Base-by-base conservation (phyloP, 1,140 invertebrate species). In the Diplogasteroides magnus region DNA sequence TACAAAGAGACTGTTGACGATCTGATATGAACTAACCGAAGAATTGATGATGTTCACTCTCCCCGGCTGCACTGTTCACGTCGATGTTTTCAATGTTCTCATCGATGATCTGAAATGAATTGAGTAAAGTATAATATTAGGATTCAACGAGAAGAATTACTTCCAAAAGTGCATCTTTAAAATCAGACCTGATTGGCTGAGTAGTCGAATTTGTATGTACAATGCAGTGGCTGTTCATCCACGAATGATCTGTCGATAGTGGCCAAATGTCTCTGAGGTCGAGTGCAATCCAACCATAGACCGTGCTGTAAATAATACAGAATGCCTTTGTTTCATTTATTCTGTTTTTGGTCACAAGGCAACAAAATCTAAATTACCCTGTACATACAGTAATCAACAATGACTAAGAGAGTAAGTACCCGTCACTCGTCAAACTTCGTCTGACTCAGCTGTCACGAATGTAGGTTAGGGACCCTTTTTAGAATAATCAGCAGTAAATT, bases 1-100 rank as follows among this genome's bases (percentile, higher is more conserved):
- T 11, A 6, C 37, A 48, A 48, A 48, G 19, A 19, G 19, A 19
- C 37, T 48, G 37, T 19, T 11, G 27, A 25, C 19, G 29, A 23
- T 55, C 67, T 48, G 37, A 11, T 48, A 11, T 48, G 37, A 48
- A 48, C 58, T 59, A 55, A 80, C 79, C 78, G 61, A 72, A 81
- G 64, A 81, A 81, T 61, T 81, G 79, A 71, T 81, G 79, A 64
- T 81, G 81, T 61, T 79, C 80, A 27, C 81, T 71, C 64, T 81
- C 79, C 14, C 77, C 81, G 15, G 79, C 79, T 56, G 79, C 80
- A 29, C 74, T 74, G 67, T 82, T 78, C 19, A 66, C 60, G 61
- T 81, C 81, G 31, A 77, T 72, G 57, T 83, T 74, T 2, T 68
- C 62, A n/a, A 75, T 72, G 55, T 78, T 77, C 66, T 73, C 77